phyloP scores from a whole-genome alignment of 2,888 invertebrate species.

The Agriopis aurantiaria region DNA sequence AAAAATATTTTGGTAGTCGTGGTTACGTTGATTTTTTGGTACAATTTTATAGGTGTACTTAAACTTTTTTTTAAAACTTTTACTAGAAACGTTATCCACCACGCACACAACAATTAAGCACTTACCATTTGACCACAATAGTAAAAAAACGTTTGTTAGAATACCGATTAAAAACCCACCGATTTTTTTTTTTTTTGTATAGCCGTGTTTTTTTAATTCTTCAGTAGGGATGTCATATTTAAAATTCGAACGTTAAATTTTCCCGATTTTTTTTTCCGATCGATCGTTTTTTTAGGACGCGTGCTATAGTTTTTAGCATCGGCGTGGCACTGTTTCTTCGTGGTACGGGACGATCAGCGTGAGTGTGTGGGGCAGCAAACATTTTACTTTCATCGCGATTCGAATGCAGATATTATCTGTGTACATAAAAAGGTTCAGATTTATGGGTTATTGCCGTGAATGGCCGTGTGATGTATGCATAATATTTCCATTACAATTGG shows the following conservation, averaged over 20 bases:
- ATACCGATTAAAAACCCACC: background rate
- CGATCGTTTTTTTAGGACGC: constrained; percentile 47
- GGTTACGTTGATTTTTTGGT: background rate
- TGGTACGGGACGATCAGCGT: constrained; percentile 55
- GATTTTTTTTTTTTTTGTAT: too few species aligned
- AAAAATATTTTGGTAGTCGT: background rate
- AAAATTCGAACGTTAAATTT: constrained; percentile 17
- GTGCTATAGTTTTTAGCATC: constrained; percentile 70
- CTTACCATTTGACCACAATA: constrained; percentile 14
- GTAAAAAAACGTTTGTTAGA: too few species aligned
- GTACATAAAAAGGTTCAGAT: constrained; percentile 34
- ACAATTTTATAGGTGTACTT: too few species aligned
- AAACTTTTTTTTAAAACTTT: too few species aligned
- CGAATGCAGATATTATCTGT: constrained; percentile 25
- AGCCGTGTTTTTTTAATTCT: background rate
- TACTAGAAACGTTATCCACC: background rate
- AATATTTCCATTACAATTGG: constrained; percentile 5
- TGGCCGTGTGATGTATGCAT: constrained; percentile 26
- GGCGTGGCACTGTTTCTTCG: constrained; percentile 67
- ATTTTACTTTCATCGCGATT: constrained; percentile 63
- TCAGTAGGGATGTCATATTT: background rate
- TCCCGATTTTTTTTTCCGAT: constrained; percentile 13
- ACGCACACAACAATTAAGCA: constrained; percentile 3
- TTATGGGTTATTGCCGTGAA: constrained; percentile 49
- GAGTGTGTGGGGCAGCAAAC: constrained; percentile 63